These are phyloP conservation scores for Phalacrocorax brasilianus DNA, from an alignment of 2,113 vertebrate genomes.

Conservation along the genomic window DNA sequence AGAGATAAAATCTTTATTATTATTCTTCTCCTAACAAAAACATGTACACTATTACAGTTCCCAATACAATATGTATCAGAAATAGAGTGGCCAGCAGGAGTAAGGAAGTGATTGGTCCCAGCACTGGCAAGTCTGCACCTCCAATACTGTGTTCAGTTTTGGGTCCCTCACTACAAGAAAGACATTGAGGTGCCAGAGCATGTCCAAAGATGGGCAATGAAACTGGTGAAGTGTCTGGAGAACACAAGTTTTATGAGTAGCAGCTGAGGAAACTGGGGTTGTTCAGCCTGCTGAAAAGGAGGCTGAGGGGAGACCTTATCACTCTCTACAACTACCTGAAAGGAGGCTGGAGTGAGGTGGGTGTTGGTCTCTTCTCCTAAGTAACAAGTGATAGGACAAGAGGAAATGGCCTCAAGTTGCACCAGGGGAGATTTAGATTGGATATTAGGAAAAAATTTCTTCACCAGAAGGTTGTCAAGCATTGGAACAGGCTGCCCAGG, in stretches of 20 bases:
- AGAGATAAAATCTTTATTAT: background rate
- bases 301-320: too few species aligned
- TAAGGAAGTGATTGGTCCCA: rapidly evolving
- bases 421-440: too few species aligned
- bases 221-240: background rate
- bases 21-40: background rate
- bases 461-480: background rate
- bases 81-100: background rate
- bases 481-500: background rate
- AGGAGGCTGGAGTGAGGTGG: too few species aligned
- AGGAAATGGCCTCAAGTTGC: too few species aligned
- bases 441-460: too few species aligned
- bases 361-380: too few species aligned
- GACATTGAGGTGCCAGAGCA: background rate
- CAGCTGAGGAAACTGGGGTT: background rate
- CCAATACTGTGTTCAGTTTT: background rate
- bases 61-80: background rate
- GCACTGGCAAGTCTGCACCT: background rate
- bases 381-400: too few species aligned
- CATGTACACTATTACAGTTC: background rate
- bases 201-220: background rate
- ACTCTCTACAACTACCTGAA: too few species aligned
- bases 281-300: background rate
- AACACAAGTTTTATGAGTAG: background rate
- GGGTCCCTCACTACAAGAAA: background rate